phyloP scores from a whole-genome alignment of 2,113 vertebrate species.

The Ceyx margarethae region DNA sequence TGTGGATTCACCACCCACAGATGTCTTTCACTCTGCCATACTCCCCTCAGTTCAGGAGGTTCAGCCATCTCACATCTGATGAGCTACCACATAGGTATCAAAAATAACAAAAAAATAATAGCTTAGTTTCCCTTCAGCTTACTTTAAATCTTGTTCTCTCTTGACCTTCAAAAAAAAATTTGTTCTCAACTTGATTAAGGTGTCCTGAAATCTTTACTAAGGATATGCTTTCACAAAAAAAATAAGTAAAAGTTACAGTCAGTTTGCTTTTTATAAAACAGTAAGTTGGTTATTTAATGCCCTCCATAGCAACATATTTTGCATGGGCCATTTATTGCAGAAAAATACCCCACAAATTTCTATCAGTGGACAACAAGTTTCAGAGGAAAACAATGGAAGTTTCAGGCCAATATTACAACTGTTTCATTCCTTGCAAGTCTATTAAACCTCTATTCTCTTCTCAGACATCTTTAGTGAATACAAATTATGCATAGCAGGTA shows the following conservation, averaged over 20 bases:
- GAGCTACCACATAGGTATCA: background rate
- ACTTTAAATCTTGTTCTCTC: background rate
- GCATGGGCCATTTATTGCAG: slow-evolving; percentile 27
- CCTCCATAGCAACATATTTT: background rate
- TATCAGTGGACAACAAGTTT: background rate
- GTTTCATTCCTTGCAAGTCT: background rate
- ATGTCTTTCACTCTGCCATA: background rate
- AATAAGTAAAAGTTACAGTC: slow-evolving; percentile 9
- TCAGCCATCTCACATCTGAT: background rate
- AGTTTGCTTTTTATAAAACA: background rate
- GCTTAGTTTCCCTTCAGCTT: background rate
- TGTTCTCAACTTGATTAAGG: background rate
- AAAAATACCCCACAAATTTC: background rate
- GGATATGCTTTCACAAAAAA: background rate
- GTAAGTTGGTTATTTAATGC: slow-evolving; percentile 22
- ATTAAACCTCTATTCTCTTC: background rate
- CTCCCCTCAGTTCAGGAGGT: background rate
- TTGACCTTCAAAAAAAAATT: background rate
- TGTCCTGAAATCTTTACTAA: background rate
- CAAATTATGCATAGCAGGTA: background rate
- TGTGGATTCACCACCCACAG: background rate
- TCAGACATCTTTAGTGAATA: background rate
- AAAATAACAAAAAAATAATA: background rate
- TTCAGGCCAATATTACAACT: background rate
- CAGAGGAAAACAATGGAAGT: background rate